Evolutionary conservation across 2,113 vertebrate genomes (phyloP).

Genomic region (Python bivittatus): DNA sequence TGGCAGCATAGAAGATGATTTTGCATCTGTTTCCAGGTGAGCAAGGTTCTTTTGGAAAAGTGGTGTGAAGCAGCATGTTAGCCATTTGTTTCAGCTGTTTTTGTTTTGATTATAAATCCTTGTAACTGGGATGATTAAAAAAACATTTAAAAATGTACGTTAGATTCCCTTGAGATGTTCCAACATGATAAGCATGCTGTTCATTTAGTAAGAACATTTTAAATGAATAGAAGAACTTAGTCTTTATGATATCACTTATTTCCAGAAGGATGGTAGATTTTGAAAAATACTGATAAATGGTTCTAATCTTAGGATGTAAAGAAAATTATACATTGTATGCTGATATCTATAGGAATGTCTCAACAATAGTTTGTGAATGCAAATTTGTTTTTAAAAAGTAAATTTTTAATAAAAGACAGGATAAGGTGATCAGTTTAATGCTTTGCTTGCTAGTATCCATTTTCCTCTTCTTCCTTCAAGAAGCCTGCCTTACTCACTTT

Average conservation of each 20-base stretch:
- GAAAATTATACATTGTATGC: background rate
- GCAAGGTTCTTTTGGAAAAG: background rate
- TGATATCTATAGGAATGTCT: background rate
- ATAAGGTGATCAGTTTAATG: background rate
- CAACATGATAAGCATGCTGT: background rate
- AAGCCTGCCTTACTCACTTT: background rate
- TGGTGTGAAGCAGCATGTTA: background rate
- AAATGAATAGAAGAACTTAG: background rate
- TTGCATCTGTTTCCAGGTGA: background rate
- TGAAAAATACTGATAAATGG: background rate
- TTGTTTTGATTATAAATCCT: background rate
- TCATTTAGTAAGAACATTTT: background rate
- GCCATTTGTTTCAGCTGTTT: too few species aligned
- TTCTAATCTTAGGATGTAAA: background rate
- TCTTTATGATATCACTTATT: background rate
- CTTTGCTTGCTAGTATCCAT: background rate
- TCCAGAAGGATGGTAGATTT: background rate
- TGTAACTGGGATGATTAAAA: background rate
- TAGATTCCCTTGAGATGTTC: background rate
- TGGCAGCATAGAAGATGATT: background rate
- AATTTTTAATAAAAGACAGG: background rate
- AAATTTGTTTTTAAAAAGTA: background rate
- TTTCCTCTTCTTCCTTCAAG: background rate
- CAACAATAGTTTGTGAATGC: background rate
- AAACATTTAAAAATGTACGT: background rate